Conservation (phyloP, 2,888 invertebrate species). For the Balanococcus diminutus region DNA sequence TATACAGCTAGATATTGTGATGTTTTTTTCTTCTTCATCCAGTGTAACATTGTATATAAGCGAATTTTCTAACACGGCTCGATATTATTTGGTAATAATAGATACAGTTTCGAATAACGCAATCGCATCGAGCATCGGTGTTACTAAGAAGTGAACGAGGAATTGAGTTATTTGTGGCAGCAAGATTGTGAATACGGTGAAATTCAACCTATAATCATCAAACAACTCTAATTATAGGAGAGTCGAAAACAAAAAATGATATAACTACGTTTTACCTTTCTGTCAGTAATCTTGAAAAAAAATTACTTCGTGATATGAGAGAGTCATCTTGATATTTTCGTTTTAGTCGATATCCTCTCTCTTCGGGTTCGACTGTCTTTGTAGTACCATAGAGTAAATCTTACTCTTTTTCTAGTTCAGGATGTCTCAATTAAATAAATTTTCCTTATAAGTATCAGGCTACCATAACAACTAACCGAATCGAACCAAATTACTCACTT, state of each 20-base stretch:
- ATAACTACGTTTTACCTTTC: slow-evolving; percentile 37
- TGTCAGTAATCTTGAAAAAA: slow-evolving; percentile 47
- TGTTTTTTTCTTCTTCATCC: background rate
- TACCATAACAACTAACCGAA: slow-evolving; percentile 46
- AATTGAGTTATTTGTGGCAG: slow-evolving; percentile 54
- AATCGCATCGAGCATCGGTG: slow-evolving; percentile 28
- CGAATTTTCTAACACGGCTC: slow-evolving; percentile 5
- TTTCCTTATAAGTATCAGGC: slow-evolving; percentile 7
- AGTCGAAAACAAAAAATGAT: slow-evolving; percentile 29
- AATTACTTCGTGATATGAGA: slow-evolving; percentile 54
- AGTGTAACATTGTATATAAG: background rate
- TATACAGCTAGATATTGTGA: background rate
- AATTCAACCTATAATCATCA: slow-evolving; percentile 54
- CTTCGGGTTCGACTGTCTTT: background rate
- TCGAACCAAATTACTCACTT: slow-evolving; percentile 51
- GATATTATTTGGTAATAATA: slow-evolving; percentile 44
- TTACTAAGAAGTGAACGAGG: slow-evolving; percentile 47
- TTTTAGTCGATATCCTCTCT: slow-evolving; percentile 20
- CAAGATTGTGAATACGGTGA: slow-evolving; percentile 49
- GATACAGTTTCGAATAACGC: slow-evolving; percentile 35
- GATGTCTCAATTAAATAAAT: slow-evolving; percentile 38
- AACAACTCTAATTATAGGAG: slow-evolving; percentile 51
- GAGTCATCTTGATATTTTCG: slow-evolving; percentile 35
- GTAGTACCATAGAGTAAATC: background rate
- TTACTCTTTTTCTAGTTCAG: background rate